These are phyloP conservation scores for Hipposideros larvatus DNA, from an alignment of 2,797 vertebrate genomes.

Conservation along the genomic window DNA sequence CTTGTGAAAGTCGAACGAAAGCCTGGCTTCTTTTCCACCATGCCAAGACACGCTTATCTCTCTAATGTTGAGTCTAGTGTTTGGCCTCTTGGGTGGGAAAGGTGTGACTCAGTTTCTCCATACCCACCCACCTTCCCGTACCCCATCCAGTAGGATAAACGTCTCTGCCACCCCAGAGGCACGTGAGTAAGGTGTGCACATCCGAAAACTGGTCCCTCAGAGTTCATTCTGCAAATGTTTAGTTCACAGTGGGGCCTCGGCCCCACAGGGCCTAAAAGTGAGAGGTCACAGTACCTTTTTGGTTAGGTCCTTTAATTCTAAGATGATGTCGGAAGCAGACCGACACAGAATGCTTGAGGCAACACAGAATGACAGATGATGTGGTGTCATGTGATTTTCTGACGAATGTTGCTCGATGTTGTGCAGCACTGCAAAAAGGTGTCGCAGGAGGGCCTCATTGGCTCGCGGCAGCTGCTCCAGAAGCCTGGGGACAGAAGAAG, in stretches of 20 bases:
- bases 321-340: conserved; percentile 84
- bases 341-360: conserved; percentile 93
- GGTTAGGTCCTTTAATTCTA: conserved; percentile 89
- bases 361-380: conserved; percentile 89
- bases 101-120: not conserved
- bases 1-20: not conserved
- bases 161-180: not conserved
- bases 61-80: not conserved
- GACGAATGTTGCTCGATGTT: conserved; percentile 91
- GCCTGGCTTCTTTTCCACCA: not conserved
- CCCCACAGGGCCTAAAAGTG: not conserved
- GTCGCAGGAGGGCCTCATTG: conserved; percentile 90
- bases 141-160: not conserved
- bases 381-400: conserved; percentile 95
- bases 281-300: conserved; percentile 90
- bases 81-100: not conserved
- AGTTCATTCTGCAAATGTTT: not conserved
- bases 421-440: conserved; percentile 91
- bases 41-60: not conserved
- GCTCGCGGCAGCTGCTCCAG: conserved; percentile 90
- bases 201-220: not conserved
- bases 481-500: conserved; percentile 86
- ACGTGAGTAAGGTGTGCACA: too few relatives aligned
- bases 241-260: not conserved
- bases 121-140: not conserved